These are phyloP conservation scores for Maccullochella peelii DNA, from an alignment of 2,113 vertebrate genomes.

Conservation along the genomic window DNA sequence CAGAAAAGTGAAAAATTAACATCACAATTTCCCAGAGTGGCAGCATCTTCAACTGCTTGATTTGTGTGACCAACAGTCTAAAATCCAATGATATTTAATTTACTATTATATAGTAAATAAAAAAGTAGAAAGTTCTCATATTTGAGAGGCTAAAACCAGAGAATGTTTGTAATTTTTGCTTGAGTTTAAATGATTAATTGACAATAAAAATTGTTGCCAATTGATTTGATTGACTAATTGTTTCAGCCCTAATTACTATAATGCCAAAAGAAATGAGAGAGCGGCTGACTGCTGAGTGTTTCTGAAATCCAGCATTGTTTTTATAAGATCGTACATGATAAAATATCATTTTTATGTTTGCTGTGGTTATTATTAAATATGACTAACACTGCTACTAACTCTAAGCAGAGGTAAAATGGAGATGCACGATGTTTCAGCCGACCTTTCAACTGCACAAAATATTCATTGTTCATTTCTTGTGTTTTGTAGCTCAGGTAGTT, in stretches of 20 bases:
- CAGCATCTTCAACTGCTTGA: background rate
- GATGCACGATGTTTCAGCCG: background rate
- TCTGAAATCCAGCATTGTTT: background rate
- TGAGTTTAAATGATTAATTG: background rate
- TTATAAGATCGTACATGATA: background rate
- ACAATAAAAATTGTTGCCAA: background rate
- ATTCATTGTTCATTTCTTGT: slow-evolving; percentile 19
- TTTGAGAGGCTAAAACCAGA: background rate
- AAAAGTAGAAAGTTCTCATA: background rate
- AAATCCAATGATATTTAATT: background rate
- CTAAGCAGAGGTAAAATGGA: background rate
- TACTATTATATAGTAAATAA: background rate
- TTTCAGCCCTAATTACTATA: background rate
- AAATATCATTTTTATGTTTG: background rate
- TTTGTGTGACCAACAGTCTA: background rate
- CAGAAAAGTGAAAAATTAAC: background rate
- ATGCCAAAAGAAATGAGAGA: background rate
- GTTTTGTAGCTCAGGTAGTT: slow-evolving; percentile 2
- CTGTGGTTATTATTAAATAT: background rate
- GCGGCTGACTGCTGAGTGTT: background rate
- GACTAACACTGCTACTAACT: background rate
- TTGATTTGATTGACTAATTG: background rate
- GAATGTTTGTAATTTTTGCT: background rate
- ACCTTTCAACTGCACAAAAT: slow-evolving; percentile 1
- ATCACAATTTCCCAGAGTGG: too few relatives aligned